These are phyloP conservation scores for Rhysida immarginata DNA, from an alignment of 1,140 invertebrate species.

Conservation along the genomic window DNA sequence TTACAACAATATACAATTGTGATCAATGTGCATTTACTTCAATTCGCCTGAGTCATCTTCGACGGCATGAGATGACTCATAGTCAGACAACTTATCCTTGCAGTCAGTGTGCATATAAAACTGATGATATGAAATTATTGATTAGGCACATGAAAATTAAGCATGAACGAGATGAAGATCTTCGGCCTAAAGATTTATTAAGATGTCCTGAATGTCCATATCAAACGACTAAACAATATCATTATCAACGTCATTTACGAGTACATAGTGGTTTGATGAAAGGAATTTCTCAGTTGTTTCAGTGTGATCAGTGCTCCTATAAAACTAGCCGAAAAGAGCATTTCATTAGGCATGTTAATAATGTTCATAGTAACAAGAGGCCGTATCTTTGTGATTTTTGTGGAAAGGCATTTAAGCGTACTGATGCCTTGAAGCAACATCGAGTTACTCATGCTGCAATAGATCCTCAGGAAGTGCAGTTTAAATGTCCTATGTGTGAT, in stretches of 20 bases:
- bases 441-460: constrained; percentile 22
- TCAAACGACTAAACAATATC: constrained; percentile 18
- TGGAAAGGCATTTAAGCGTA: constrained; percentile 31
- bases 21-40: constrained; percentile 26
- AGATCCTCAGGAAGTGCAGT: constrained; percentile 17
- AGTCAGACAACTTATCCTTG: constrained; percentile 21
- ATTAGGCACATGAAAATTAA: constrained; percentile 14
- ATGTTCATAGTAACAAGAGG: constrained; percentile 27
- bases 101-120: constrained; percentile 16
- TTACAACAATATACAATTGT: constrained; percentile 23
- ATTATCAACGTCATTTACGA: constrained; percentile 20
- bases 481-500: constrained; percentile 25
- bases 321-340: constrained; percentile 28
- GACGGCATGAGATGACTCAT: constrained; percentile 26
- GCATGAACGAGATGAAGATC: constrained; percentile 8
- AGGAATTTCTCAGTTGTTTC: constrained; percentile 9
- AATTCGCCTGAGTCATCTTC: constrained; percentile 23
- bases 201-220: constrained; percentile 21
- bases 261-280: constrained; percentile 12
- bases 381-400: constrained; percentile 32
- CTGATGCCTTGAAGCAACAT: constrained; percentile 30
- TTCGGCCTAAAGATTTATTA: constrained; percentile 6
- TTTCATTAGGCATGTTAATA: constrained; percentile 26
- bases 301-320: constrained; percentile 25
- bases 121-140: constrained; percentile 17